Evolutionary conservation across 2,888 invertebrate species (phyloP).

Genomic region (Thecophora atra): DNA sequence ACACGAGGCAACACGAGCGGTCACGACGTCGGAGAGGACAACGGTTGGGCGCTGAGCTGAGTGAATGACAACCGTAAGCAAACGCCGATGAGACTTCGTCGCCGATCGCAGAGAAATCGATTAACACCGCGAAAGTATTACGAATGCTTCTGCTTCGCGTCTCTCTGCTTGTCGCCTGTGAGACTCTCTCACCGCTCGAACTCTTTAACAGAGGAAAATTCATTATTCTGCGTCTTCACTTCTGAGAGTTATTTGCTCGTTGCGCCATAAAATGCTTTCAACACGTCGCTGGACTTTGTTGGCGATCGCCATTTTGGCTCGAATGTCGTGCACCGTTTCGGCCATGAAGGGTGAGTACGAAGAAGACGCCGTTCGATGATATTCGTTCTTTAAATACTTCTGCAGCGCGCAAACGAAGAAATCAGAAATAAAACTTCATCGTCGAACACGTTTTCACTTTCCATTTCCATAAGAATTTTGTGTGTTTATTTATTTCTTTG

Average conservation of each 20-base stretch:
- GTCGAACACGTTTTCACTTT: too few species aligned
- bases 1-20: neutral
- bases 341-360: constrained; percentile 55
- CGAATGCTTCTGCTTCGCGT: constrained; percentile 39
- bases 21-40: neutral
- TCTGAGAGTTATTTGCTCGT: neutral
- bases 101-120: constrained; percentile 53
- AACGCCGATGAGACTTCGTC: constrained; percentile 14
- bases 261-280: constrained; percentile 9
- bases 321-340: neutral
- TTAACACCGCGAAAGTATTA: constrained; percentile 57
- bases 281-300: constrained; percentile 16
- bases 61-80: constrained; percentile 11
- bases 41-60: neutral
- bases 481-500: too few species aligned
- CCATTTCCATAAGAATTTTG: too few species aligned
- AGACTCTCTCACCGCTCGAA: constrained; percentile 16
- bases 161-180: neutral
- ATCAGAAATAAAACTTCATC: too few species aligned
- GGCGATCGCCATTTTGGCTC: constrained; percentile 21
- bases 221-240: constrained; percentile 3
- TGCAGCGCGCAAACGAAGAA: too few species aligned
- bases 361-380: neutral
- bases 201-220: neutral
- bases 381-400: too few species aligned